Evolutionary conservation across 2,113 vertebrate species (phyloP).

Genomic region (Eubucco bourcierii): DNA sequence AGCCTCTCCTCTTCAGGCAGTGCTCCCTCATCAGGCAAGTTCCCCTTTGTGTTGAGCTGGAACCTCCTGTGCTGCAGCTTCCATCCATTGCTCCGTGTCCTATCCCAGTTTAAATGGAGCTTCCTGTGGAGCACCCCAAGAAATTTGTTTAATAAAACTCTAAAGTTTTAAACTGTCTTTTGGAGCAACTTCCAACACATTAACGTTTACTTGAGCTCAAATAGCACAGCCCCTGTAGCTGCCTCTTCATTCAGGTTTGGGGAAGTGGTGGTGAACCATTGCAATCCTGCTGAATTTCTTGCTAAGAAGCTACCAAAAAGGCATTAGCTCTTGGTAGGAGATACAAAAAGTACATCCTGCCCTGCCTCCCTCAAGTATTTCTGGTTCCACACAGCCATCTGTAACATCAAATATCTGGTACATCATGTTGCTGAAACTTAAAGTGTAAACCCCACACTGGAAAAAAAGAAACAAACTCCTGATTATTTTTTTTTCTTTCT

Average conservation of each 20-base stretch:
- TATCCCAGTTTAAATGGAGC: no score
- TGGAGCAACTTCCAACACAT: background rate
- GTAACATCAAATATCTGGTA: conserved; percentile 58
- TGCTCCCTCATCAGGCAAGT: no score
- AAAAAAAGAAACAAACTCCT: conserved; percentile 38
- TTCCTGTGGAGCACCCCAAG: no score
- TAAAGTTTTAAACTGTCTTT: background rate
- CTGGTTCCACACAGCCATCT: conserved; percentile 66
- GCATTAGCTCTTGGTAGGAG: conserved; percentile 43
- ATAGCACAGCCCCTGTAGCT: conserved; percentile 16
- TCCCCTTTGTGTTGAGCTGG: no score
- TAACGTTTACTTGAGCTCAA: conserved; percentile 12
- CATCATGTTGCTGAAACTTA: conserved; percentile 57
- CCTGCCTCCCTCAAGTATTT: conserved; percentile 70
- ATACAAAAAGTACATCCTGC: conserved; percentile 72
- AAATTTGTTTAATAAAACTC: background rate
- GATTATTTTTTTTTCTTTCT: background rate
- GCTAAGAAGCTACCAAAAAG: conserved; percentile 55
- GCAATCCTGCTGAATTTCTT: conserved; percentile 63
- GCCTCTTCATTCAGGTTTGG: conserved; percentile 56
- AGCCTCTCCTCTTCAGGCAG: no score
- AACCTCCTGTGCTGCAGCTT: no score
- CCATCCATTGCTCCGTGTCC: no score
- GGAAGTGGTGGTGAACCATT: conserved; percentile 50
- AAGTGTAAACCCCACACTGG: conserved; percentile 38